Evolutionary conservation across 23 tunicate species (phyloP), one percentile per base, ranked within the genome.

Genomic region (Phallusia fumigata): DNA sequence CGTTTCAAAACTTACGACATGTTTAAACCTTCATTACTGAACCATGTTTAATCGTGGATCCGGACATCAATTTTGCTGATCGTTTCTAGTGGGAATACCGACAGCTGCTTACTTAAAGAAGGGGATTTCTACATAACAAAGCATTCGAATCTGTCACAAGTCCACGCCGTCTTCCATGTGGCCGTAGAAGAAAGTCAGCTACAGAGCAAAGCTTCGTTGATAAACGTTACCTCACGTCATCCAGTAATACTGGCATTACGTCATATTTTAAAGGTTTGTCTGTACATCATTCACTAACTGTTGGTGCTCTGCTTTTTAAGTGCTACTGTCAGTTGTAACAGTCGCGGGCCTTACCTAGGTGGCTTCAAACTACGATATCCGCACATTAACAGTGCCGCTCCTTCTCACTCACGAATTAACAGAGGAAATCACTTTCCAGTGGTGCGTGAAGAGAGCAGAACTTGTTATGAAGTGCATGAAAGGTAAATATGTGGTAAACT

Each of bases 391-490:
- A 8, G 28, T 97, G 36, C 99, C 99, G 0, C 65, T 97, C 30
- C 86, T 97, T 18, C 86, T 97, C 30, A 79, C 86, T 47, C 88
- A 97, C 72, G 90, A 89, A 35, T 45, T 97, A 21, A 82, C 87
- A 10, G 99, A 92, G 64, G 85, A 84, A 34, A 91, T 91, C 74
- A 94, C 96, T 0, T 91, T 85, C 79, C 91, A 91, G 64, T 97
- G 99, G 99, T 88, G 93, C 49, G 78, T 97, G 35, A 88, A 88
- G 82, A 78, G 99, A 24, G 99, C 99, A 11, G 99, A 97, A 64
- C 83, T 97, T 30, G 97, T 97, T 33, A 97, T 97, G 99, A 97
- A 97, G 80, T 97, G 99, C 80, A 83, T 92, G 35, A 97, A 97
- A 96, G 99, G 99, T 96, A 40, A 82, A 40, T 10, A 13, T 13